These are phyloP conservation scores for Aphis craccivora DNA, from an alignment of 1,140 invertebrate genomes.

Conservation along the genomic window DNA sequence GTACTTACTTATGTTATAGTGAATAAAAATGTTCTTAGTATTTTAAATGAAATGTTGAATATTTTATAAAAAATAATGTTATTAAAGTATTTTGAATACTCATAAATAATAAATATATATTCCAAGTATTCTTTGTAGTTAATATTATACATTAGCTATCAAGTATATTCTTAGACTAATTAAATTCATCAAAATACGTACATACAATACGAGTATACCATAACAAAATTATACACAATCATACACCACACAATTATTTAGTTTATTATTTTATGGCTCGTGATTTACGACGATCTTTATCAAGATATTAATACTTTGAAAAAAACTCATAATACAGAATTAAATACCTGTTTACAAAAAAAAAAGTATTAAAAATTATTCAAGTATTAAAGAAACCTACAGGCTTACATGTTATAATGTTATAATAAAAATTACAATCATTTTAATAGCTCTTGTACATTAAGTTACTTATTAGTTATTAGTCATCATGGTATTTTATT, in stretches of 20 bases:
- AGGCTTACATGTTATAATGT: not conserved
- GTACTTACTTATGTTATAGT: too few species aligned
- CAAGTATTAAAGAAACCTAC: not conserved
- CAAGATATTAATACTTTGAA: not conserved
- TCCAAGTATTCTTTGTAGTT: not conserved
- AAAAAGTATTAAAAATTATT: not conserved
- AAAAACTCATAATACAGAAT: not conserved
- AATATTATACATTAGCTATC: not conserved
- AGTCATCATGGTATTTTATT: constrained; percentile 60
- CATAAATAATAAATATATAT: not conserved
- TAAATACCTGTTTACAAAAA: not conserved
- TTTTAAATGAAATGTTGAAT: too few species aligned
- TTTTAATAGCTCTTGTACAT: not conserved
- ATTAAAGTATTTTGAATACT: not conserved
- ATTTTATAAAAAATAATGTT: not conserved
- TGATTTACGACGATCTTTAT: not conserved
- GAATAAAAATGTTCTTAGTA: too few species aligned
- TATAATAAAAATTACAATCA: not conserved
- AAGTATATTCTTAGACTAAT: not conserved
- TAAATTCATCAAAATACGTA: not conserved
- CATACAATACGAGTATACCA: not conserved
- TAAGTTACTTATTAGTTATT: not conserved
- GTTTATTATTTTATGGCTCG: not conserved
- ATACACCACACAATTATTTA: not conserved
- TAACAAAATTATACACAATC: not conserved